These are phyloP conservation scores for Colletes latitarsis DNA, from an alignment of 1,140 invertebrate species.

Conservation along the genomic window DNA sequence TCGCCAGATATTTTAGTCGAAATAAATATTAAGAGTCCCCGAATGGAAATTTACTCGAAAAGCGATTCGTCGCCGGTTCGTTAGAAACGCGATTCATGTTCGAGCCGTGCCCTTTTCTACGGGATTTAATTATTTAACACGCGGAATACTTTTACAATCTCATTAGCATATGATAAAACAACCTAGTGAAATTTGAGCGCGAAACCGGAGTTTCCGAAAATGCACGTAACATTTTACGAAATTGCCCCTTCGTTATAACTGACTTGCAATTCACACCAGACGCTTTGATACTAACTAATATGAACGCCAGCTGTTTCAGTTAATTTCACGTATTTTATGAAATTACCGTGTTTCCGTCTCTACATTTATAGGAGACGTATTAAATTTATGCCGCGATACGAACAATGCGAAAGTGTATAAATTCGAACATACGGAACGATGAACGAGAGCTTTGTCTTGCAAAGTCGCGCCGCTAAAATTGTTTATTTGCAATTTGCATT, in stretches of 20 bases:
- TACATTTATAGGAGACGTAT: neutral
- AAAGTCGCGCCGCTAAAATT: too few species aligned
- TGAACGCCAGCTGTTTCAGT: constrained; percentile 27
- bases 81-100: too few species aligned
- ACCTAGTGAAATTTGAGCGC: neutral
- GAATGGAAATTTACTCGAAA: too few species aligned
- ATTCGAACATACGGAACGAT: too few species aligned
- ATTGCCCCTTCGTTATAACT: constrained; percentile 7
- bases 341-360: neutral
- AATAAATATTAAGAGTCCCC: too few species aligned
- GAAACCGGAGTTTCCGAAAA: neutral
- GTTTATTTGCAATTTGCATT: too few species aligned
- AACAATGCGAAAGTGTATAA: too few species aligned
- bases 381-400: too few species aligned
- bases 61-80: too few species aligned
- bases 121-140: too few species aligned
- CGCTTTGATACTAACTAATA: constrained; percentile 30
- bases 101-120: too few species aligned
- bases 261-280: constrained; percentile 2
- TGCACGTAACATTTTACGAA: neutral
- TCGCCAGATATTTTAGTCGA: neutral
- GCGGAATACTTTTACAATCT: neutral
- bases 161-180: neutral
- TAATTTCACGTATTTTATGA: constrained; percentile 17
- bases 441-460: too few species aligned